phyloP scores from a whole-genome alignment of 2,888 invertebrate species.

The Leucophenga montana region DNA sequence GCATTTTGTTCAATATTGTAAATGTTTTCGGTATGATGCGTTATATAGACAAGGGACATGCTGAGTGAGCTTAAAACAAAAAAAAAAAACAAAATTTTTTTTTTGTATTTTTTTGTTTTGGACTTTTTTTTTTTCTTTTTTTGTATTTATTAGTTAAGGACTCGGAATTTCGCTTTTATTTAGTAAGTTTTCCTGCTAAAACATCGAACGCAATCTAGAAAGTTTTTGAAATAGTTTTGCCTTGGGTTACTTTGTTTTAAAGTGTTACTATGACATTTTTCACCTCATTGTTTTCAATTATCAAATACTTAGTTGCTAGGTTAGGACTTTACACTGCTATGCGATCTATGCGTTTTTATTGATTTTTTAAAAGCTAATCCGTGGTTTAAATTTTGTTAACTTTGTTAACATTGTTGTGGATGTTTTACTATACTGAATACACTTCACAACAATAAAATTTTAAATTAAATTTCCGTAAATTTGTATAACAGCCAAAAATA shows the following conservation, averaged over 20 bases:
- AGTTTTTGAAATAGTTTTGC: background rate
- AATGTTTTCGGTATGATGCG: conserved; percentile 80
- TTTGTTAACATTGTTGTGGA: too few relatives aligned
- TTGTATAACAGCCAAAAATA: too few relatives aligned
- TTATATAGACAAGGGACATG: conserved; percentile 80
- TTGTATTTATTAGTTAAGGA: background rate
- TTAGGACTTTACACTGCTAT: background rate
- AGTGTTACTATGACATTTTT: conserved; percentile 1
- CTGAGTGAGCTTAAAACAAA: too few relatives aligned
- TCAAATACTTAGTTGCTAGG: too few relatives aligned
- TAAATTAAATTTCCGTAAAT: too few relatives aligned
- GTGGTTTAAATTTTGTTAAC: too few relatives aligned
- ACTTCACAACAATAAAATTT: too few relatives aligned
- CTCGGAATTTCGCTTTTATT: conserved; percentile 2
- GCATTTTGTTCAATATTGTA: conserved; percentile 72
- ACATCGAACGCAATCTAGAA: background rate
- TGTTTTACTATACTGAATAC: too few relatives aligned
- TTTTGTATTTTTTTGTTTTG: background rate
- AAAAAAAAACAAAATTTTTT: background rate
- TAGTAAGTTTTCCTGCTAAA: conserved; percentile 4
- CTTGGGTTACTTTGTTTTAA: background rate
- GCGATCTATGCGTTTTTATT: too few relatives aligned
- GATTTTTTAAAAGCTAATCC: too few relatives aligned
- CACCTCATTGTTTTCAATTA: too few relatives aligned
- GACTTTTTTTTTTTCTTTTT: background rate